These are phyloP conservation scores for Odiellus spinosus DNA, from an alignment of 2,888 invertebrate species.

Conservation along the genomic window DNA sequence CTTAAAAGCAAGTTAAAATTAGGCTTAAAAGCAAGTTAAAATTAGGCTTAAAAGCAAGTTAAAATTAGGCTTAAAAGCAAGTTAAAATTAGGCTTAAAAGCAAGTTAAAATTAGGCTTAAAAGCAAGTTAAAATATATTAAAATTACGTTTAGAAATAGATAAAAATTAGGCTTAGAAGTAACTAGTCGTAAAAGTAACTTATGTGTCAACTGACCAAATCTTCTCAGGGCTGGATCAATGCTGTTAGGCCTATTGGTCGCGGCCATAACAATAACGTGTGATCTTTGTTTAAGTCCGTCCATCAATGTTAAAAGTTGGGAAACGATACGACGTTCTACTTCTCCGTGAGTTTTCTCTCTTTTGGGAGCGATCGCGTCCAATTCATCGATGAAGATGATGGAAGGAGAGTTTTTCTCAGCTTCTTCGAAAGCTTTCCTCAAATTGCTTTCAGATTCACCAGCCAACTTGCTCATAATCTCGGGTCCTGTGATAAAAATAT, in stretches of 20 bases:
- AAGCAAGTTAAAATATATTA: too few relatives aligned
- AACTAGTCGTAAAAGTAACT: too few relatives aligned
- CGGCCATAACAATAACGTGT: slow-evolving; percentile 98
- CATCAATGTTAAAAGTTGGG: slow-evolving; percentile 94
- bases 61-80: too few relatives aligned
- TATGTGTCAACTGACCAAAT: too few relatives aligned
- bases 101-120: too few relatives aligned
- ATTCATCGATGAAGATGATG: slow-evolving; percentile 97
- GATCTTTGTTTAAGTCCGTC: slow-evolving; percentile 98
- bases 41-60: too few relatives aligned
- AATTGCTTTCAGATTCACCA: slow-evolving; percentile 95
- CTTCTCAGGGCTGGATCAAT: slow-evolving; percentile 94
- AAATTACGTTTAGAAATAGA: too few relatives aligned
- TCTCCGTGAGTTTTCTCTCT: slow-evolving; percentile 96
- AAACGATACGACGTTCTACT: slow-evolving; percentile 96
- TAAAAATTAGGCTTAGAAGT: too few relatives aligned
- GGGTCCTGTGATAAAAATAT: slow-evolving; percentile 83
- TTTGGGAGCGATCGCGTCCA: slow-evolving; percentile 98
- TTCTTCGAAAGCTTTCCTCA: slow-evolving; percentile 97
- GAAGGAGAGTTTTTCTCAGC: slow-evolving; percentile 99
- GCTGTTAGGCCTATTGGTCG: slow-evolving; percentile 96
- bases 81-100: too few relatives aligned
- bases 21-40: too few relatives aligned
- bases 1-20: too few relatives aligned
- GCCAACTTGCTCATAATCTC: slow-evolving; percentile 99